Evolutionary conservation across 2,113 vertebrate species (phyloP), one percentile per base, ranked within the genome.

Genomic region (Ammodramus savannarum): DNA sequence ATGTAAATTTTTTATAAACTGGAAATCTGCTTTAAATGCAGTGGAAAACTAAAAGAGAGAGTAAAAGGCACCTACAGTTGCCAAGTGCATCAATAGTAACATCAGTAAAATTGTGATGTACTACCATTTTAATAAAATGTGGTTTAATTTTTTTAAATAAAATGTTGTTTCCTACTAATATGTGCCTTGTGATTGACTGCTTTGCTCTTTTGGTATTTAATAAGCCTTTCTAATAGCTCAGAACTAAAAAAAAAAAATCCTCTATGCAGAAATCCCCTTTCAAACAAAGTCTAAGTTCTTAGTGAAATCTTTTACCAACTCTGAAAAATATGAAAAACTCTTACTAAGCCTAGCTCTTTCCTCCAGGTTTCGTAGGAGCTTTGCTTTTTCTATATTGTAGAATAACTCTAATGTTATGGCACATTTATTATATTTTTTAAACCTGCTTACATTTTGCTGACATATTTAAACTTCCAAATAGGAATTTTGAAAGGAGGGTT

Each of bases 1-100:
- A 38, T 8, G 1, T n/a, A 21, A 4, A 0, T 23, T n/a, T 72
- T 82, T 85, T 36, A 11, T 3, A 54, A 65, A 58, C 3, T 29
- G 9, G 39, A 78, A 32, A 15, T 1, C 5, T 62, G 1, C 1
- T 89, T 63, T 49, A 61, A 49, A 72, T n/a, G 8, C 25, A 41
- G 7, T 44, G 27, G 4, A 16, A 74, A 68, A 85, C 7, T 6
- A 5, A 43, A 83, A 61, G 17, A 39, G 8, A 54, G 7, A 14
- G 10, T 43, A 26, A 66, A 83, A 80, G 6, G 4, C 39, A 44
- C 7, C 3, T 79, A 61, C 17, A 65, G 22, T 41, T 41, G 22
- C 11, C 38, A 41, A 87, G 27, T 34, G 3, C 4, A 52, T 68
- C 25, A 76, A n/a, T 17, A 52, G 4, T 25, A 57, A 34, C 16